A percentile compares a stretch with the other conserved stretches of the same genome.
Evolutionary conservation across 2,888 invertebrate species (phyloP).

Genomic region (Acronicta psi): DNA sequence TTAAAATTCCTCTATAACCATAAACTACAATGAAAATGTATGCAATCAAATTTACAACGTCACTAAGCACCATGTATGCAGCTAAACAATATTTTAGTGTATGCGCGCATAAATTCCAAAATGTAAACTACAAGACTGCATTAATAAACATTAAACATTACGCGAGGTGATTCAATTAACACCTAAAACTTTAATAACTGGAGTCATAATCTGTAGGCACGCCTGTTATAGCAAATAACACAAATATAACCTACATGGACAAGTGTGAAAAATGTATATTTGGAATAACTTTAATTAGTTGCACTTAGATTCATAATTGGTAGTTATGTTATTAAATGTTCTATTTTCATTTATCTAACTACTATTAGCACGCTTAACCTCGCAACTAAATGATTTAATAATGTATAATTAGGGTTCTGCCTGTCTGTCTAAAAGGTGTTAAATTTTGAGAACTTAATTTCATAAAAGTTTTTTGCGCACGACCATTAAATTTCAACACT

Average conservation of each 20-base stretch:
- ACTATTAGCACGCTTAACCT: no score
- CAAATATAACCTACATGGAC: no score
- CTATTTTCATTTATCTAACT: not conserved
- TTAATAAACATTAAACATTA: conserved; percentile 37
- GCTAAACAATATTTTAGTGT: conserved; percentile 8
- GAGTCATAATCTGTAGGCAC: conserved; percentile 29
- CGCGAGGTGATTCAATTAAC: conserved; percentile 54
- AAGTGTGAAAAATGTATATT: conserved; percentile 29
- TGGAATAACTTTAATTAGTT: conserved; percentile 25
- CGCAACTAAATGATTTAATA: no score
- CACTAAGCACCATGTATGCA: not conserved
- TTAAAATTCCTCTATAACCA: no score
- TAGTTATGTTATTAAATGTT: not conserved
- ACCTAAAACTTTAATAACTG: conserved; percentile 40
- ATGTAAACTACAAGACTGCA: conserved; percentile 14
- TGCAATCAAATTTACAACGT: conserved; percentile 2
- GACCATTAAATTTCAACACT: no score
- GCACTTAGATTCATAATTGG: conserved; percentile 3
- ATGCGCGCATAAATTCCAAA: conserved; percentile 7
- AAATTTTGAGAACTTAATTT: no score
- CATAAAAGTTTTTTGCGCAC: no score
- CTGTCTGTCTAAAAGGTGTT: no score
- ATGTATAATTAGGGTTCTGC: no score
- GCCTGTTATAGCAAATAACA: conserved; percentile 20
- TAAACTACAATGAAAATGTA: no score